These are phyloP conservation scores for Vandiemenella viatica DNA, from an alignment of 2,888 invertebrate species.

Conservation along the genomic window DNA sequence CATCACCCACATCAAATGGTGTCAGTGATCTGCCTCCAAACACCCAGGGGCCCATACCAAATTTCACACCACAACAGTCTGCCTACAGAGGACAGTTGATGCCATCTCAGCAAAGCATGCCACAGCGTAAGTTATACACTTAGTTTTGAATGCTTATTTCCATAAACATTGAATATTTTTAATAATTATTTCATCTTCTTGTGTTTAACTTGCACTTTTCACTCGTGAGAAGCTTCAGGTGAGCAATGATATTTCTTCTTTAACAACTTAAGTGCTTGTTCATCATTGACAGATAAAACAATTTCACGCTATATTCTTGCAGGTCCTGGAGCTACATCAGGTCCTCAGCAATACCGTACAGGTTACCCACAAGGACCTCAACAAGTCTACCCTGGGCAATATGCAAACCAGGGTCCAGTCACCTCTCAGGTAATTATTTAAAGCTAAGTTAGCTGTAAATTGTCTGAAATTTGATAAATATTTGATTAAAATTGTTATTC, in stretches of 20 bases:
- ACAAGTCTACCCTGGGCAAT: conserved; percentile 42
- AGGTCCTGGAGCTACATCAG: conserved; percentile 15
- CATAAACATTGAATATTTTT: not conserved
- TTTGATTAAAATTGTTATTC: no score
- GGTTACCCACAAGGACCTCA: conserved; percentile 47
- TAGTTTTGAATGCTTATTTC: not conserved
- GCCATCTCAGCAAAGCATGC: conserved; percentile 30
- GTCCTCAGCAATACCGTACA: conserved; percentile 35
- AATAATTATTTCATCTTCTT: not conserved
- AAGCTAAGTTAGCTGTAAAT: not conserved
- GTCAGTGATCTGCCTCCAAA: conserved; percentile 28
- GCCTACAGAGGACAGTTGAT: conserved; percentile 40
- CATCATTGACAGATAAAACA: not conserved
- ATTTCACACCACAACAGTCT: conserved; percentile 26
- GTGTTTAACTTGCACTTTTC: not conserved
- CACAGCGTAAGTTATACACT: conserved; percentile 26
- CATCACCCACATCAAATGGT: conserved; percentile 23
- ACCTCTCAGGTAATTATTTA: conserved; percentile 13
- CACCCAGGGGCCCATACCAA: conserved; percentile 17
- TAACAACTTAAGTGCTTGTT: not conserved
- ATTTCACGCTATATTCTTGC: not conserved
- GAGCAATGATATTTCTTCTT: not conserved
- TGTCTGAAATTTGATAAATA: no score
- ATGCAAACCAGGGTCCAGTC: conserved; percentile 38
- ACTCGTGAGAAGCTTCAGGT: not conserved